These are phyloP conservation scores for Cryptotermes secundus DNA, from an alignment of 1,140 invertebrate genomes.

Conservation along the genomic window DNA sequence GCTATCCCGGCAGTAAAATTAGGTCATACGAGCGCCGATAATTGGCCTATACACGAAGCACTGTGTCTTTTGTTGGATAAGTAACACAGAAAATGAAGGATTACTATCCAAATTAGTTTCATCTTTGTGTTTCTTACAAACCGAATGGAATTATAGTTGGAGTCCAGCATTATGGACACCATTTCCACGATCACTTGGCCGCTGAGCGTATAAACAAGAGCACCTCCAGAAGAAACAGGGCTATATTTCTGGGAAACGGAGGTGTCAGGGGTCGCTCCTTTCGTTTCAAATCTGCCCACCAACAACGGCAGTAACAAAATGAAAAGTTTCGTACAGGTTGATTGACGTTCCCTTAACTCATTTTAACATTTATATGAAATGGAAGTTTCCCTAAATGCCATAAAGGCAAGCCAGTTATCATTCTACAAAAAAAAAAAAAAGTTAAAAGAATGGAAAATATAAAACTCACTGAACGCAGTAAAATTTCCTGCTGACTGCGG, in stretches of 20 bases:
- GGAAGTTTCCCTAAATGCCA: neutral
- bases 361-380: neutral
- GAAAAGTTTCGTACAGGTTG: neutral
- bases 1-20: too few relatives aligned
- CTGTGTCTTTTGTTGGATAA: too few relatives aligned
- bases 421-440: neutral
- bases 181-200: too few relatives aligned
- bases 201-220: too few relatives aligned
- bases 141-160: too few relatives aligned
- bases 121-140: too few relatives aligned
- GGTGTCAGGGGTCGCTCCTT: neutral
- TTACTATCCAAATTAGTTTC: too few relatives aligned
- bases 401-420: neutral
- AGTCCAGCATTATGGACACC: too few relatives aligned
- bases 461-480: neutral
- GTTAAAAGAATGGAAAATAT: neutral
- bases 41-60: too few relatives aligned
- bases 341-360: neutral
- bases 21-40: too few relatives aligned
- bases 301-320: slow-evolving; percentile 1
- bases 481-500: neutral
- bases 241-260: neutral
- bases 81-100: too few relatives aligned
- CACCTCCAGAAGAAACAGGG: neutral
- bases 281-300: neutral